These are phyloP conservation scores for Coboldia fuscipes DNA, from an alignment of 1,140 invertebrate genomes.

Conservation along the genomic window DNA sequence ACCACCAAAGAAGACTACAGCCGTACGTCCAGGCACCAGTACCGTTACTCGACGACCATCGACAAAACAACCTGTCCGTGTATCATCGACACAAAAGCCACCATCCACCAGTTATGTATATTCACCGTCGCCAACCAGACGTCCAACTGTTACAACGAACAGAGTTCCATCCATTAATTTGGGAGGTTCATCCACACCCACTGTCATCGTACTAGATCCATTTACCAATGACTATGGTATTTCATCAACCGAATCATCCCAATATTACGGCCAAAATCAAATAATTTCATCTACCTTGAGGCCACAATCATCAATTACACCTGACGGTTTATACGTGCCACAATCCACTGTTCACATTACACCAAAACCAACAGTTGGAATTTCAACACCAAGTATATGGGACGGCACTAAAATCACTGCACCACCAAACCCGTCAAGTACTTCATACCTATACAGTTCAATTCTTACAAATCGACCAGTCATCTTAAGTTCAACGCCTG, in stretches of 20 bases:
- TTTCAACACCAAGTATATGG: slow-evolving; percentile 8
- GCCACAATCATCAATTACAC: slow-evolving; percentile 9
- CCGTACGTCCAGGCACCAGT: slow-evolving; percentile 6
- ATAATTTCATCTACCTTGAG: not conserved
- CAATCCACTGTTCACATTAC: slow-evolving; percentile 31
- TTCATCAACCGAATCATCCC: not conserved
- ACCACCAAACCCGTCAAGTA: slow-evolving; percentile 18
- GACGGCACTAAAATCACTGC: not conserved
- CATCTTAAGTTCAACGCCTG: slow-evolving; percentile 4
- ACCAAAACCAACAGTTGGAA: slow-evolving; percentile 30
- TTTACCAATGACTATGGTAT: not conserved
- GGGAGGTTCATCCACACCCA: slow-evolving; percentile 1
- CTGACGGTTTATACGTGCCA: slow-evolving; percentile 19
- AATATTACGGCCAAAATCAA: slow-evolving; percentile 1
- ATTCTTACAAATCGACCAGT: slow-evolving; percentile 16
- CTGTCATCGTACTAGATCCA: not conserved
- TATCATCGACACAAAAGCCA: not conserved
- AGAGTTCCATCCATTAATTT: not conserved
- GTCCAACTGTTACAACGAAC: not conserved
- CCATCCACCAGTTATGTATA: slow-evolving; percentile 21
- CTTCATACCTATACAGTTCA: slow-evolving; percentile 28
- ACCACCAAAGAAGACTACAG: not conserved
- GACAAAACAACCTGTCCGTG: slow-evolving; percentile 2
- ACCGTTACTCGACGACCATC: slow-evolving; percentile 11
- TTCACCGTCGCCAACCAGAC: not conserved